Evolutionary conservation across 2,888 invertebrate genomes (phyloP), one percentile per base, ranked within the genome.

Genomic region (Bursaphelenchus okinawaensis): DNA sequence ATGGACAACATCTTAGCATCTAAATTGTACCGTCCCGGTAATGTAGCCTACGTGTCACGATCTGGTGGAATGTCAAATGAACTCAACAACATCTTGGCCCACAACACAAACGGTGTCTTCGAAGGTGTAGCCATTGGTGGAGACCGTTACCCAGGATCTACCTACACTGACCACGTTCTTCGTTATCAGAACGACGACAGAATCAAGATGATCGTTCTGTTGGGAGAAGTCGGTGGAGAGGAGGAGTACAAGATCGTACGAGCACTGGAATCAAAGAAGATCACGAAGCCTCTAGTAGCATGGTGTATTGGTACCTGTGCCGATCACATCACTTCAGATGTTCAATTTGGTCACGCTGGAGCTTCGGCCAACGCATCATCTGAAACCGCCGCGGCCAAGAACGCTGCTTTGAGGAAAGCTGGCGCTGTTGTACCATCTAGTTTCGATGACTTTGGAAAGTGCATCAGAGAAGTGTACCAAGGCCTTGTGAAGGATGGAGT

Each of bases 1-100:
- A 90, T 98, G 87, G 98, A 99, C 84, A 98, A 98, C 83, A 94
- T 99, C 74, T 86, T 98, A 0, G 91, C 95, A 82, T 95, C 95
- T 73, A 94, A 94, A 84, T 87, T 98, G 16, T 98, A 96, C 85
- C 87, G 98, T 27, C 90, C 95, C 0, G 98, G 98, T 79, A 86
- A 94, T 82, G 93, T 98, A 62, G 96, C 95, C 0, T 98, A 98
- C 84, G 98, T 98, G 0, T 96, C 95, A 0, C 89, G 96, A 23
- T 96, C 95, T 0, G 98, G 98, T 28, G 98, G 98, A 8, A 98
- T 98, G 98, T 95, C 94, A 58, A 98, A 99, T 84, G 98, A 98
- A 83, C 86, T 98, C 68, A 99, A 98, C 87, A 98, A 98, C 84
- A 94, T 98, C 57, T 88, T 99, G 68, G 91, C 93, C 0, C 92